These are phyloP conservation scores for Rana temporaria DNA, from an alignment of 2,113 vertebrate species.

Conservation along the genomic window DNA sequence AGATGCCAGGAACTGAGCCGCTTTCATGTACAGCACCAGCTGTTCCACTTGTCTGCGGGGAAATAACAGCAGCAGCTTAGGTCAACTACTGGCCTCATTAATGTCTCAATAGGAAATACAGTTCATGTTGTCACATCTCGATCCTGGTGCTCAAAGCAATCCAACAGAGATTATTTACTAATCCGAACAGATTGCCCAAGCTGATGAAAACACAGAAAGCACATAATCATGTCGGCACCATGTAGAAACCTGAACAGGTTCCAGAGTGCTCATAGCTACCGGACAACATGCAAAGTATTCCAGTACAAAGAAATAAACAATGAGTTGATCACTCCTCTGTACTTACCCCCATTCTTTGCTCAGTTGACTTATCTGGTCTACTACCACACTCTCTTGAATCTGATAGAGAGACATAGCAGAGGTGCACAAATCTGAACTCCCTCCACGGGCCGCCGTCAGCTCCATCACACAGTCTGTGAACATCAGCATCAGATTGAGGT, in stretches of 20 bases:
- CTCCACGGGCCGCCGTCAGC: slow-evolving; percentile 82
- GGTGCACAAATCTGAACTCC: slow-evolving; percentile 82
- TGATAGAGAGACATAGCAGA: slow-evolving; percentile 88
- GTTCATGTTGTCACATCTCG: background rate
- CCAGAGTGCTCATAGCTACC: background rate
- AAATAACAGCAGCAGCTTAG: background rate
- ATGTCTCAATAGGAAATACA: background rate
- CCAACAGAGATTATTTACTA: too few relatives aligned
- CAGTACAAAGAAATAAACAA: background rate
- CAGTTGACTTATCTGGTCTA: slow-evolving; percentile 96
- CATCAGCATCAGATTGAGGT: slow-evolving; percentile 90
- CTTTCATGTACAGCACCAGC: slow-evolving; percentile 96
- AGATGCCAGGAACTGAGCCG: slow-evolving; percentile 90
- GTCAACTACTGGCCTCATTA: slow-evolving; percentile 8
- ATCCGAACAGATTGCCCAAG: background rate
- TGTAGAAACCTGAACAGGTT: background rate
- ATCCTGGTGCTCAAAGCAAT: background rate
- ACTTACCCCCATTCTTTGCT: slow-evolving; percentile 97
- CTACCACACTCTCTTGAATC: slow-evolving; percentile 92
- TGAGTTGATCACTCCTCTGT: background rate
- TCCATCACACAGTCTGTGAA: slow-evolving; percentile 96
- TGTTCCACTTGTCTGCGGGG: slow-evolving; percentile 89
- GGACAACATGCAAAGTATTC: background rate
- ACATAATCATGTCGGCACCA: background rate
- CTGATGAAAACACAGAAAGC: background rate